A percentile compares a stretch with the other conserved stretches of the same genome.
These are phyloP conservation scores for Psylliodes chrysocephalus DNA, from an alignment of 2,888 invertebrate genomes.

Conservation along the genomic window DNA sequence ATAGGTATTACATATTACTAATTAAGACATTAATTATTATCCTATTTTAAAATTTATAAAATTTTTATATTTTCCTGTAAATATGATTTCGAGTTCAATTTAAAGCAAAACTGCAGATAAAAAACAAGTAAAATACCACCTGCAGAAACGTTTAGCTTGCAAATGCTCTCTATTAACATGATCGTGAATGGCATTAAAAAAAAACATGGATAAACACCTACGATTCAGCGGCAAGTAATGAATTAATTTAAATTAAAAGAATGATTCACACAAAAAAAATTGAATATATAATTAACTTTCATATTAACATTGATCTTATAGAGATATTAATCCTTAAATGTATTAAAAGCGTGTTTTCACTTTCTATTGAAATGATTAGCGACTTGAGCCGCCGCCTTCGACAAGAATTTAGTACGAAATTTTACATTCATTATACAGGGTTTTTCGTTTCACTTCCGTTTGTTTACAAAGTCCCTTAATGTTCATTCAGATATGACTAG, in stretches of 20 bases:
- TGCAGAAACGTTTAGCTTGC: too few species aligned
- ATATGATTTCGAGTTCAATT: too few species aligned
- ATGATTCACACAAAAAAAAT: conserved; percentile 2
- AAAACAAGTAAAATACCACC: too few species aligned
- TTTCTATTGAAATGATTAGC: conserved; percentile 4
- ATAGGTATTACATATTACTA: too few species aligned
- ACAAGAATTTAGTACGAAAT: background rate
- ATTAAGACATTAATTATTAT: too few species aligned
- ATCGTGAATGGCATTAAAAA: background rate
- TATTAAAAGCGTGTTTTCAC: conserved; percentile 11
- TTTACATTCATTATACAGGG: background rate
- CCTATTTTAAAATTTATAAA: too few species aligned
- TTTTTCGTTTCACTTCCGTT: background rate
- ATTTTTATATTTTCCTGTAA: too few species aligned
- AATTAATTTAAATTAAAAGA: background rate
- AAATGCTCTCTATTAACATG: background rate
- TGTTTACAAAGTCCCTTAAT: too few species aligned
- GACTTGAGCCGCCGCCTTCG: background rate
- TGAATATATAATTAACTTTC: conserved; percentile 10
- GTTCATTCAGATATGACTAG: too few species aligned
- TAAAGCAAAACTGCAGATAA: too few species aligned
- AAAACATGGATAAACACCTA: background rate
- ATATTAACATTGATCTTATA: conserved; percentile 8
- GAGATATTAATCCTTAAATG: conserved; percentile 3
- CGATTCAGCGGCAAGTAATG: background rate